Base-by-base conservation (phyloP, 2,888 invertebrate species). In the Cryptosula pallasiana region DNA sequence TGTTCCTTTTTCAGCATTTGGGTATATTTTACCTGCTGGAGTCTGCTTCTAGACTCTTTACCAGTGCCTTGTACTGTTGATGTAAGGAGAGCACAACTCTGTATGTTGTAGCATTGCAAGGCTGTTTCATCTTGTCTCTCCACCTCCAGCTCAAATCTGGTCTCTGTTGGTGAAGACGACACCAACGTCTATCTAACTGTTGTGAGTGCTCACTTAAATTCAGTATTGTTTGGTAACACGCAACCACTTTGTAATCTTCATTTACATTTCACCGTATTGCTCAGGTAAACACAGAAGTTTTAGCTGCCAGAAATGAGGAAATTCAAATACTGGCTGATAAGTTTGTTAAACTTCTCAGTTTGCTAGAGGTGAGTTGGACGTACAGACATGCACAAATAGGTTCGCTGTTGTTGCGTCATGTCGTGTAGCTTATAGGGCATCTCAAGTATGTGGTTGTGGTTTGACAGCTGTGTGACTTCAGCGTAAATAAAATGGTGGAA, bases 401-500 rank as follows among this genome's bases (percentile, higher is more conserved):
- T 45, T 13, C 20, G 9, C 9, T 45, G 9, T 13, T 45, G 20
- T 45, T 20, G 20, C 5, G 20, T 45, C 20, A 45, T 45, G 20
- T 45, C 45, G 45, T 45, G 20, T n/a, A n/a, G n/a, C n/a, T 45
- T 45, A 45, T 45, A 5, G 45, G 5, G 45, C 45, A 45, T 5
- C 45, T 20, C 45, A 13, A 45, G 45, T 13, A 25, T 13, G 9
- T 69, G 3, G 20, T 69, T 13, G 27, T 54, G 27, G 29, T 36
- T 63, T 70, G 16, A 45, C 5, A 36, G 23, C 25, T 27, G 71
- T 75, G 82, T 35, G 78, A 81, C 71, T 74, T 78, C 20, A 82
- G 81, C 89, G 79, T 83, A 27, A 79, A 81, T 54, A 81, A 82
- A 75, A 83, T 84, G 84, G 77, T 78, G 55, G 95, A 95, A 85